These are phyloP conservation scores for Agapornis canus DNA, from an alignment of 2,797 vertebrate genomes.

Conservation along the genomic window DNA sequence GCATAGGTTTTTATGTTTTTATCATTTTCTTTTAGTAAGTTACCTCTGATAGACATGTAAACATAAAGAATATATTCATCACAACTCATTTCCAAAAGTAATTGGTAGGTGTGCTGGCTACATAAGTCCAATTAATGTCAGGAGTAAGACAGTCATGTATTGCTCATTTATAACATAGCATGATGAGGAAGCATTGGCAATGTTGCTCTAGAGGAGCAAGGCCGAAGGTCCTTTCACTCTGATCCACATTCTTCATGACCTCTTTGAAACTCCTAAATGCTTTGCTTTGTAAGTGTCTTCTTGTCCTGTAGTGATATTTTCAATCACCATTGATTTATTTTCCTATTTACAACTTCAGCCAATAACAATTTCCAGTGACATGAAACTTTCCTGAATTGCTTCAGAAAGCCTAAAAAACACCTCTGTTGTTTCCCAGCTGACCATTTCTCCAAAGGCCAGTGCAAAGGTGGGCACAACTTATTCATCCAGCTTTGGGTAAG, in stretches of 20 bases:
- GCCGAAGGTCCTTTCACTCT: neutral
- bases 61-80: neutral
- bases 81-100: neutral
- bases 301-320: neutral
- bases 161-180: neutral
- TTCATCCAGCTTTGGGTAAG: neutral
- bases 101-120: neutral
- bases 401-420: neutral
- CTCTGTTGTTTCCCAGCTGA: neutral
- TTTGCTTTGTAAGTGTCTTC: neutral
- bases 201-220: neutral
- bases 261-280: neutral
- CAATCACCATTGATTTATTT: neutral
- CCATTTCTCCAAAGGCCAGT: neutral
- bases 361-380: neutral
- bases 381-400: neutral
- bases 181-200: rapidly evolving
- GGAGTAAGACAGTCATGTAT: neutral
- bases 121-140: neutral
- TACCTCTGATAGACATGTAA: neutral
- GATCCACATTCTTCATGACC: neutral
- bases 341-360: neutral
- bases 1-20: rapidly evolving
- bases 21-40: neutral
- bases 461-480: neutral